Conservation (phyloP, 2,888 invertebrate species). For the Helleia helle region DNA sequence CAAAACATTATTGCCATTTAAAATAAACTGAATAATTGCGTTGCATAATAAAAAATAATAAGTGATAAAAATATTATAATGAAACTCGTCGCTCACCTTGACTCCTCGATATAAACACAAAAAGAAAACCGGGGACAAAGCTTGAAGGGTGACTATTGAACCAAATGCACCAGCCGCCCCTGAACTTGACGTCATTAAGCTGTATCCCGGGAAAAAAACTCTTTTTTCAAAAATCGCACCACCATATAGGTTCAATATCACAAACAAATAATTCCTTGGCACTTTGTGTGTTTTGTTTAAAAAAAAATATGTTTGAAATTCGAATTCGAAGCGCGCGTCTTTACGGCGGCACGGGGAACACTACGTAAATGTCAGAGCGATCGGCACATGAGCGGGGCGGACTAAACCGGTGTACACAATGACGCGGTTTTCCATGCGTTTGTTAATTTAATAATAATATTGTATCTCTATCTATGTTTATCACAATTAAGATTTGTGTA, state of each 20-base stretch:
- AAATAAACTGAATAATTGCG: too few species aligned
- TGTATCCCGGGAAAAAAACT: conserved; percentile 52
- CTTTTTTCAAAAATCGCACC: conserved; percentile 27
- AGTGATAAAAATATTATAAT: too few species aligned
- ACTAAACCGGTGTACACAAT: conserved; percentile 38
- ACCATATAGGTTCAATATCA: conserved; percentile 26
- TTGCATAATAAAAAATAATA: too few species aligned
- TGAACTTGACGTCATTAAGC: conserved; percentile 69
- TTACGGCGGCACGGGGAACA: conserved; percentile 59
- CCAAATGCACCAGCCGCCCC: conserved; percentile 67
- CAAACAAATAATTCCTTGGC: conserved; percentile 26
- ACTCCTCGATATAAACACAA: conserved; percentile 20
- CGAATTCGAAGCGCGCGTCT: conserved; percentile 41
- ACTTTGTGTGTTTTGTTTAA: conserved; percentile 26
- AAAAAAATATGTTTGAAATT: conserved; percentile 26
- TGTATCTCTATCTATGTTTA: too few species aligned
- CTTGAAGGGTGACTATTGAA: conserved; percentile 48
- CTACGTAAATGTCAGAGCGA: conserved; percentile 69
- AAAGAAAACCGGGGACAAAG: conserved; percentile 25
- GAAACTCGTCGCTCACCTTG: conserved; percentile 23
- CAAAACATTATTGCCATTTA: too few species aligned
- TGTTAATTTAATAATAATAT: background rate
- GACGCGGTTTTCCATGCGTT: conserved; percentile 29
- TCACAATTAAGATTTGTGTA: too few species aligned
- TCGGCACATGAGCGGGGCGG: conserved; percentile 67